Conservation (phyloP, 2,888 invertebrate genomes). For the Dynastes grantii region DNA sequence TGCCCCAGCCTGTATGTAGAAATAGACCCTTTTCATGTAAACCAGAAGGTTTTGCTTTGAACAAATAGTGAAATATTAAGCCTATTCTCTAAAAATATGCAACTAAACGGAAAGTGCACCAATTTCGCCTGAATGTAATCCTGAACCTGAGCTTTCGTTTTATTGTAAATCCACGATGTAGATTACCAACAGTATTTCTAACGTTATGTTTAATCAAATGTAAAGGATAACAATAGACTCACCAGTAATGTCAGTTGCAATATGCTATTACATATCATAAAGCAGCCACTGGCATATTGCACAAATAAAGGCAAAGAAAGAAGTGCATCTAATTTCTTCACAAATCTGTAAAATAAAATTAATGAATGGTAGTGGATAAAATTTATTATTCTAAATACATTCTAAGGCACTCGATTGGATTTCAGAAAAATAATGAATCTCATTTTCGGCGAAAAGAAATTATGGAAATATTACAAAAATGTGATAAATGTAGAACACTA, state of each 20-base stretch:
- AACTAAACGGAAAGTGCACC: too few relatives aligned
- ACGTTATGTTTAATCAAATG: background rate
- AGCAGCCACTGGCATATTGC: conserved; percentile 7
- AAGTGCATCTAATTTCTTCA: background rate
- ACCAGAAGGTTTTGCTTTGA: too few relatives aligned
- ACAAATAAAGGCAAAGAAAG: conserved; percentile 13
- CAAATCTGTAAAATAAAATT: background rate
- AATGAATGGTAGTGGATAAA: background rate
- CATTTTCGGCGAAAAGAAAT: too few relatives aligned
- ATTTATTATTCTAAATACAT: too few relatives aligned
- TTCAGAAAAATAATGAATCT: too few relatives aligned
- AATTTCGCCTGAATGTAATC: background rate
- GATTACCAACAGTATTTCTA: background rate
- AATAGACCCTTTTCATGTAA: too few relatives aligned
- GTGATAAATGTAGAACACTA: too few relatives aligned
- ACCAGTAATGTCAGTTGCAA: conserved; percentile 14
- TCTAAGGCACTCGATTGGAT: too few relatives aligned
- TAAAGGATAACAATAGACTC: background rate
- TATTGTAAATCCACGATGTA: background rate
- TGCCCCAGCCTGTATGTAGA: background rate
- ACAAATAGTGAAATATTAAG: too few relatives aligned
- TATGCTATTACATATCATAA: conserved; percentile 13
- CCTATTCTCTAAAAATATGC: too few relatives aligned
- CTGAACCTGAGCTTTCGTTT: too few relatives aligned
- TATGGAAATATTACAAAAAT: too few relatives aligned